phyloP scores from a whole-genome alignment of 2,888 invertebrate species.

The Tortricodes alternella region DNA sequence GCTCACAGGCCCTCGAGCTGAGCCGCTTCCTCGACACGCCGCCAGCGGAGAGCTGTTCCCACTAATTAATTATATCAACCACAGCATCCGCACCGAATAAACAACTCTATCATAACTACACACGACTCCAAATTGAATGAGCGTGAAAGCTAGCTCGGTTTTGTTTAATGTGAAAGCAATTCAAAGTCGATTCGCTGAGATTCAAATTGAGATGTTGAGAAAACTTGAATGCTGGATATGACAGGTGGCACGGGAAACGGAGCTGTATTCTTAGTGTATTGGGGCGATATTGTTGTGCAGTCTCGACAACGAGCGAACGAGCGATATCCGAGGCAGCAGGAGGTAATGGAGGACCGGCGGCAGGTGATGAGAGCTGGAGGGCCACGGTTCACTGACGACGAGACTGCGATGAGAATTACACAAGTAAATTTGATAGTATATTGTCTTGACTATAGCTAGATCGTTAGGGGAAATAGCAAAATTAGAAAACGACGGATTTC shows the following conservation, averaged over 20 bases:
- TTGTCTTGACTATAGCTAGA: too few relatives aligned
- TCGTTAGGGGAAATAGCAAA: too few relatives aligned
- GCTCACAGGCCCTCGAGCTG: constrained; percentile 5
- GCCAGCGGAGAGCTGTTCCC: constrained; percentile 22
- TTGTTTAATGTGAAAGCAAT: neutral
- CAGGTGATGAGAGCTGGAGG: neutral
- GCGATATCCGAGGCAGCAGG: neutral
- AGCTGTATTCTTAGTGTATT: neutral
- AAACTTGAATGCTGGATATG: neutral
- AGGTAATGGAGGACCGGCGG: neutral
- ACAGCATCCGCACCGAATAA: neutral
- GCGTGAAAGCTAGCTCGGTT: neutral
- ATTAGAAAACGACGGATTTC: too few relatives aligned
- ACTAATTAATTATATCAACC: constrained; percentile 22
- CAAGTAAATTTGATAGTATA: too few relatives aligned
- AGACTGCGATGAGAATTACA: too few relatives aligned
- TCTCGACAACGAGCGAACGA: neutral
- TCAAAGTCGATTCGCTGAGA: constrained; percentile 1
- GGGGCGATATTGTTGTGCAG: neutral
- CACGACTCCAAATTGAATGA: neutral
- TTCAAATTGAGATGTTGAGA: neutral
- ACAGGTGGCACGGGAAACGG: neutral
- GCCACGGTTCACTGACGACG: too few relatives aligned
- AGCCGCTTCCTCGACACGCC: constrained; percentile 15
- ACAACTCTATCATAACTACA: neutral